Evolutionary conservation across 2,797 vertebrate species (phyloP).

Genomic region (Babyrousa celebensis): DNA sequence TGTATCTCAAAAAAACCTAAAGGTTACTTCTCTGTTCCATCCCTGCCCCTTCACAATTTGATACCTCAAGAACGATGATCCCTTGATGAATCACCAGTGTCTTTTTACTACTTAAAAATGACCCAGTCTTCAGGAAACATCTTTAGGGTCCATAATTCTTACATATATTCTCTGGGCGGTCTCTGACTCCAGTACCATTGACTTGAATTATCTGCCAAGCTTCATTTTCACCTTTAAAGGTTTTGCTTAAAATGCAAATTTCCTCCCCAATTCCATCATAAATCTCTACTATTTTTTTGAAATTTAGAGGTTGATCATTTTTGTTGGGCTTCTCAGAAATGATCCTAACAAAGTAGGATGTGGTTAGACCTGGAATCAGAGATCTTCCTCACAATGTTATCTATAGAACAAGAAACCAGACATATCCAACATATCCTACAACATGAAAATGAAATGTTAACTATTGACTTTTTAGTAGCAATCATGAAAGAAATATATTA

Average conservation of each 20-base stretch:
- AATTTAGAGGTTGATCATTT: neutral
- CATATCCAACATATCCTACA: constrained; percentile 32
- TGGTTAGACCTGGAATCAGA: constrained; percentile 49
- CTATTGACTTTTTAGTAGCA: constrained; percentile 16
- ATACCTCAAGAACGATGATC: neutral
- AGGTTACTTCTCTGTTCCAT: constrained; percentile 11
- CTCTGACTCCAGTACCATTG: neutral
- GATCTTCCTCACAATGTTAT: neutral
- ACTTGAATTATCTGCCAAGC: neutral
- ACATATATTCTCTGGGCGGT: neutral
- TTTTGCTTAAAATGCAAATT: constrained; percentile 52
- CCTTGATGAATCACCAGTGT: neutral
- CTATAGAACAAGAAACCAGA: neutral
- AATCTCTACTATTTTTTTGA: constrained; percentile 40
- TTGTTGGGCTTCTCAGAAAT: constrained; percentile 45
- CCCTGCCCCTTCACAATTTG: neutral
- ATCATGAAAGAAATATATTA: neutral
- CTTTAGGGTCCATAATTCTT: neutral
- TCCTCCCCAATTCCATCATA: neutral
- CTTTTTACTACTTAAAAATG: constrained; percentile 54
- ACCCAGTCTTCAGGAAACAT: constrained; percentile 7
- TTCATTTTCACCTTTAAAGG: neutral
- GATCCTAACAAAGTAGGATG: constrained; percentile 53
- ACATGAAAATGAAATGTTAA: constrained; percentile 50
- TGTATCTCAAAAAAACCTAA: neutral